phyloP scores from a whole-genome alignment of 2,113 vertebrate genomes.

The Cheirogaleus medius region DNA sequence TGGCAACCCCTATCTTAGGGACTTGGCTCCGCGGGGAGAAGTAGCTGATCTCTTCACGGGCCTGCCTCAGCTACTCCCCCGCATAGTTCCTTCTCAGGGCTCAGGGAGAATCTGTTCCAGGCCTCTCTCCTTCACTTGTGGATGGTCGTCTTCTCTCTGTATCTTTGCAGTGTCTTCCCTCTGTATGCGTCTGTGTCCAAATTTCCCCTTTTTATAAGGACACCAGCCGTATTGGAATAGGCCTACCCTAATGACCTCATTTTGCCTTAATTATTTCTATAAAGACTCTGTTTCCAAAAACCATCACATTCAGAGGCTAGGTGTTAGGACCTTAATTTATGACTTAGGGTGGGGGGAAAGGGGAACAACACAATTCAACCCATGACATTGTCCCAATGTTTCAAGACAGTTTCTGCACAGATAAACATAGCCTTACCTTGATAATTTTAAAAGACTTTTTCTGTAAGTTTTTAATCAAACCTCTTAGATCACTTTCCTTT shows the following conservation, averaged over 20 bases:
- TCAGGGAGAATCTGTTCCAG: not conserved
- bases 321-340: not conserved
- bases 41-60: no score
- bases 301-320: not conserved
- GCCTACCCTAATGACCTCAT: not conserved
- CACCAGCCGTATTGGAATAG: not conserved
- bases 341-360: no score
- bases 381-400: not conserved
- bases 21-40: no score
- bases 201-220: not conserved
- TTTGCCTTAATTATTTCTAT: not conserved
- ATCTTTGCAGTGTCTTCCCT: not conserved
- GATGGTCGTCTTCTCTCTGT: not conserved
- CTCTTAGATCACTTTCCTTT: conserved; percentile 87
- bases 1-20: no score
- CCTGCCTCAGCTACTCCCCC: no score
- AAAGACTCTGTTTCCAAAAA: not conserved
- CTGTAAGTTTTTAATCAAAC: conserved; percentile 80
- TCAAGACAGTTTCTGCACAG: not conserved
- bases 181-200: no score
- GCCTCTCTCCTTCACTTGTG: not conserved
- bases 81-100: not conserved
- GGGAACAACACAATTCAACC: not conserved
- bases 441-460: conserved; percentile 86
- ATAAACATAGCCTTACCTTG: conserved; percentile 74